Percentiles rank a stretch among this genome's conserved stretches.
phyloP scores from a whole-genome alignment of 2,113 vertebrate genomes.

The Coptodon bakossiorum region DNA sequence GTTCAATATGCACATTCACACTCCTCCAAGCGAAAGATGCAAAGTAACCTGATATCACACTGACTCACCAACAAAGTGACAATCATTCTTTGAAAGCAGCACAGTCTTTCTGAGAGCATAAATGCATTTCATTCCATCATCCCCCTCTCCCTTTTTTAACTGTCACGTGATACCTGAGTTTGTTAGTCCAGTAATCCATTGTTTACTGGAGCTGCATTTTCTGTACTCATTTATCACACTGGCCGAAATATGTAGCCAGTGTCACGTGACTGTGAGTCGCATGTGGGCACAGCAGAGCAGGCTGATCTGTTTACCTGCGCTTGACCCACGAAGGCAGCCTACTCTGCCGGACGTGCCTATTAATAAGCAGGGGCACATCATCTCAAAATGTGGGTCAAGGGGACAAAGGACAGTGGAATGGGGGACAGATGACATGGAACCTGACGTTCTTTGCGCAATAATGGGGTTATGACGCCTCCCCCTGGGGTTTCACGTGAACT shows the following conservation, averaged over 20 bases:
- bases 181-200: neutral
- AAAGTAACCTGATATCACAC: neutral
- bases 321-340: neutral
- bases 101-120: neutral
- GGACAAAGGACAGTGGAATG: neutral
- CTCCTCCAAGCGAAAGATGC: neutral
- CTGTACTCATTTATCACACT: neutral
- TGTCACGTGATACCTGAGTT: neutral
- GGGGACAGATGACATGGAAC: neutral
- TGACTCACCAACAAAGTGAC: neutral
- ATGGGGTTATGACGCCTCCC: neutral
- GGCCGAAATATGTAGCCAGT: neutral
- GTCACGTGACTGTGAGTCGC: neutral
- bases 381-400: neutral
- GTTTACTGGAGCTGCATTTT: neutral
- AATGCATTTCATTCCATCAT: neutral
- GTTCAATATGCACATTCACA: neutral
- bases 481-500: neutral
- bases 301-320: neutral
- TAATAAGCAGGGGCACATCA: neutral
- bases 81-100: neutral
- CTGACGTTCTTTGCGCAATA: neutral
- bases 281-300: neutral
- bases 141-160: neutral
- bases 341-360: neutral